Evolutionary conservation across 2,888 invertebrate species (phyloP).

Genomic region (Chymomyza caudatula): DNA sequence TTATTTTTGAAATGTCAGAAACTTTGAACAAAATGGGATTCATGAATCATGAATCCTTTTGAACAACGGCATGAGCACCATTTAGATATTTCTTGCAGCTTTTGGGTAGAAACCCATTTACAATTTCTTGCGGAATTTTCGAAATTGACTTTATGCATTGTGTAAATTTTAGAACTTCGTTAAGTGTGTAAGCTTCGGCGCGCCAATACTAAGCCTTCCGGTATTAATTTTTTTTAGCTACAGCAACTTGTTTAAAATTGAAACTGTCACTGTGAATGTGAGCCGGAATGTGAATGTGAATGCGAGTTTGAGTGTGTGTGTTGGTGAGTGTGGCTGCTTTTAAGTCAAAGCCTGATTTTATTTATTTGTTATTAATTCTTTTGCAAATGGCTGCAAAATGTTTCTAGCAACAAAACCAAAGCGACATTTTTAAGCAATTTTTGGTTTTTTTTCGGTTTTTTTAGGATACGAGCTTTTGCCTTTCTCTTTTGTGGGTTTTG

Average conservation of each 20-base stretch:
- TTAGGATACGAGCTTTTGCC: constrained; percentile 34
- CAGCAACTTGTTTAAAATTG: constrained; percentile 63
- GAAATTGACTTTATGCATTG: too few relatives aligned
- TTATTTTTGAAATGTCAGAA: too few relatives aligned
- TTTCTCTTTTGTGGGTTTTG: constrained; percentile 49
- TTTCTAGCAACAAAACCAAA: neutral
- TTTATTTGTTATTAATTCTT: constrained; percentile 11
- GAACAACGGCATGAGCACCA: too few relatives aligned
- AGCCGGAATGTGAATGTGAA: neutral
- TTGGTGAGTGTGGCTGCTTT: constrained; percentile 46
- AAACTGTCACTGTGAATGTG: constrained; percentile 25
- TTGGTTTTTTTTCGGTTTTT: constrained; percentile 25
- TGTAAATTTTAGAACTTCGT: neutral
- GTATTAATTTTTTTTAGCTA: neutral
- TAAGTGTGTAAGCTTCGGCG: neutral
- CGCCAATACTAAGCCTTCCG: neutral
- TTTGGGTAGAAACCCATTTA: too few relatives aligned
- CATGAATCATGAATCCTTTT: too few relatives aligned
- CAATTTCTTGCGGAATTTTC: too few relatives aligned
- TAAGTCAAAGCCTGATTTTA: constrained; percentile 40
- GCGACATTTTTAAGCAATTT: constrained; percentile 1
- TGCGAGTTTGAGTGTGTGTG: neutral
- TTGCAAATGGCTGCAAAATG: constrained; percentile 2
- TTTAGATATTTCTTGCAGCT: too few relatives aligned
- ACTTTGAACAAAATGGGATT: too few relatives aligned